Base-by-base conservation (phyloP, 2,113 vertebrate species). In the Tamias sibiricus region DNA sequence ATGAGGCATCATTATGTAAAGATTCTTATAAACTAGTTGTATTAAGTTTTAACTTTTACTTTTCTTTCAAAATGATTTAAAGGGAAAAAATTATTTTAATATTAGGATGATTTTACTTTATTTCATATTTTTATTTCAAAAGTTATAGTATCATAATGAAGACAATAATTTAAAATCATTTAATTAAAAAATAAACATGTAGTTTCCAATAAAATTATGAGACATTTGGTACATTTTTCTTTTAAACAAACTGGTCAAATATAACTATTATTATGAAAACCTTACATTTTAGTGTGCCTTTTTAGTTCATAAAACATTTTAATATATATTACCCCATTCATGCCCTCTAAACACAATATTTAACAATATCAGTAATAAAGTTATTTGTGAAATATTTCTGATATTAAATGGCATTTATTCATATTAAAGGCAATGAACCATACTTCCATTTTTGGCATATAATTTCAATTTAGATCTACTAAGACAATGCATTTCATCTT, bases 371-470 rank as follows among this genome's bases (percentile, higher is more conserved):
- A 95, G 71, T 87, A 90, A 92, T 80, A n/a, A 86, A 66, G 17
- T 64, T 83, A 93, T 71, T 87, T 95, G 68, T 81, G 37, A 72
- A 35, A 30, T 72, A 83, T n/a, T 97, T 94, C 87, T 82, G 57
- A 75, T 87, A 88, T 75, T n/a, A 71, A 94, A 89, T 86, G 17
- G 16, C 26, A 95, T 0, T 0, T 93, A 42, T 47, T 80, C 94
- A 95, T 97, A 97, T 89, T 74, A 95, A 95, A 95, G 82, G 95
- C 64, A 88, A 72, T 87, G 80, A 94, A 54, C 4, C 87, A 57
- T 16, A 87, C 42, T 94, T 97, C 35, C 35, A 74, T 87, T 96
- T 92, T 97, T 14, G n/a, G 87, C 64, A 97, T 68, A 95, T 17
- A 16, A 69, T n/a, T 91, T 97, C 77, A 77, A 93, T 96, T 90